These are phyloP conservation scores for Enteromius paludinosus DNA, from an alignment of 2,797 vertebrate genomes.

Conservation along the genomic window DNA sequence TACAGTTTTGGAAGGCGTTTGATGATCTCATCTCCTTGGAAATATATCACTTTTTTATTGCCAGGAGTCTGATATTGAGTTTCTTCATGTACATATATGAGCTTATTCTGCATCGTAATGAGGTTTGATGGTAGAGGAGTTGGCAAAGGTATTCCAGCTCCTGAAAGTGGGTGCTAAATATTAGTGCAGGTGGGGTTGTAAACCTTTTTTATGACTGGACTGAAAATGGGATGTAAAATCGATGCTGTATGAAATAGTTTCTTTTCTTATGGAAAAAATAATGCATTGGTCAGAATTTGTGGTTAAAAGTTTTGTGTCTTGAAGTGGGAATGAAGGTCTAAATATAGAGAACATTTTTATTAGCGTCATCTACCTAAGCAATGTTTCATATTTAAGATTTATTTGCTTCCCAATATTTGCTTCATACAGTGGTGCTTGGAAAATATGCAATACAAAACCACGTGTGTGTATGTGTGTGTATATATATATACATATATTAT, in stretches of 20 bases:
- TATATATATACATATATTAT: too few species aligned
- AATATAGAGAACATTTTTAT: neutral
- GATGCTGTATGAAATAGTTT: conserved; percentile 50
- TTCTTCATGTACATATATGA: conserved; percentile 54
- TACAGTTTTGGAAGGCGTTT: conserved; percentile 68
- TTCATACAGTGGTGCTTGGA: neutral
- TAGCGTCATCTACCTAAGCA: neutral
- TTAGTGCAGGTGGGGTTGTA: conserved; percentile 44
- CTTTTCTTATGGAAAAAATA: conserved; percentile 15
- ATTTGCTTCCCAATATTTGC: neutral
- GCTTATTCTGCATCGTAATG: conserved; percentile 50
- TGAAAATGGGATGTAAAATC: conserved; percentile 62
- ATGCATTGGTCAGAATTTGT: neutral
- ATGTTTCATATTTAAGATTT: neutral
- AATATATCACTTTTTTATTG: conserved; percentile 72
- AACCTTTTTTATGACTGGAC: conserved; percentile 52
- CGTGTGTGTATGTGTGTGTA: too few species aligned
- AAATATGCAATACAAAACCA: neutral
- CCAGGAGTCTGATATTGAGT: conserved; percentile 62
- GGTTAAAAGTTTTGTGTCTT: neutral
- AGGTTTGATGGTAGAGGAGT: conserved; percentile 22
- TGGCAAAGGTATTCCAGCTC: conserved; percentile 16
- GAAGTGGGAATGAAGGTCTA: conserved; percentile 1
- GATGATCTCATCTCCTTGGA: conserved; percentile 72
- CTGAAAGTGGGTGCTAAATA: conserved; percentile 46